phyloP scores from a whole-genome alignment of 2,797 vertebrate genomes.

The Lepidocolaptes lacrymiger region DNA sequence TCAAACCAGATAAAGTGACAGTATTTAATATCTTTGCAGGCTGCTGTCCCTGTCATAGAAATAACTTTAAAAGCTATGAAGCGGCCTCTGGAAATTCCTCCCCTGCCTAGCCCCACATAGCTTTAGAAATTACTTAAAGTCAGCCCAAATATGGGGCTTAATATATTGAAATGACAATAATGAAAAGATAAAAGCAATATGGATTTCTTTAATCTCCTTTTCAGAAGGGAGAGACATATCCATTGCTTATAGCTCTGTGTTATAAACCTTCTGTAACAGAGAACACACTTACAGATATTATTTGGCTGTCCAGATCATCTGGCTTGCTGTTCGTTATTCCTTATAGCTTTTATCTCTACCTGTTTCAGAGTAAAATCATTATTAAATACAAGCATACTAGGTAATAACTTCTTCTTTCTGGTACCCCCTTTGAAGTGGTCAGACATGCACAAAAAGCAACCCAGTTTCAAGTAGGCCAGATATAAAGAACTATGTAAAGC shows the following conservation, averaged over 20 bases:
- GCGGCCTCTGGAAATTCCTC: neutral
- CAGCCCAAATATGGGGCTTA: neutral
- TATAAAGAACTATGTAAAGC: neutral
- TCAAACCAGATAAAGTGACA: neutral
- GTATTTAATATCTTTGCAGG: neutral
- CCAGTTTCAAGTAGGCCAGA: neutral
- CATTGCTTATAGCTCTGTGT: neutral
- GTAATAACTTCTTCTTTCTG: neutral
- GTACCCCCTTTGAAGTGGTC: neutral
- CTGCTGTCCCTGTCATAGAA: neutral
- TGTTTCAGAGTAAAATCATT: neutral
- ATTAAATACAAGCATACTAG: neutral
- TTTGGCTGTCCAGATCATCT: neutral
- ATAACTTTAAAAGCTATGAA: neutral
- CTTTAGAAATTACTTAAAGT: constrained; percentile 8
- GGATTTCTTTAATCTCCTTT: neutral
- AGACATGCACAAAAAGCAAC: neutral
- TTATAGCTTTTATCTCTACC: neutral
- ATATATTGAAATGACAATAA: constrained; percentile 25
- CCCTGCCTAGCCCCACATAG: neutral
- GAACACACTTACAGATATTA: neutral
- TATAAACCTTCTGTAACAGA: neutral
- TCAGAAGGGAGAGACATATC: neutral
- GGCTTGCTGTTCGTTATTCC: neutral
- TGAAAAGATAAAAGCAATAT: neutral